phyloP scores from a whole-genome alignment of 2,113 vertebrate species.

The mouse (Mus musculus) region DNA sequence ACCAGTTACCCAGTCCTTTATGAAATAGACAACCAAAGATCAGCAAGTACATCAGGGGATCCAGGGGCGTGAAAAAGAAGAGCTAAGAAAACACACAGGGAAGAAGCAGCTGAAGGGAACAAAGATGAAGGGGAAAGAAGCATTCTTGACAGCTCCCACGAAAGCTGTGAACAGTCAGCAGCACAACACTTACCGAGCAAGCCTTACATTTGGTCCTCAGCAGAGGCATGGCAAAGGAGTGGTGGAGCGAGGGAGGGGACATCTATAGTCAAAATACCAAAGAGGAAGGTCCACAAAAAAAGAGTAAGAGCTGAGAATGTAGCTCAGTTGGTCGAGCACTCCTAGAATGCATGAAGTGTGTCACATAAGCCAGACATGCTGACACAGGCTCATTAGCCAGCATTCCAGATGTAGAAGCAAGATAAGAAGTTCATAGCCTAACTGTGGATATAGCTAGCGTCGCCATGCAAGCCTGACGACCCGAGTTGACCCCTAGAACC shows the following conservation, averaged over 20 bases:
- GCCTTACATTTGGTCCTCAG: neutral
- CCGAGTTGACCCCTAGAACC: neutral
- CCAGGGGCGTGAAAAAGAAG: constrained; percentile 42
- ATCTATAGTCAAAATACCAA: neutral
- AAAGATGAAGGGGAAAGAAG: constrained; percentile 10
- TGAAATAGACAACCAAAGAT: constrained; percentile 17
- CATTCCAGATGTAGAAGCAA: neutral
- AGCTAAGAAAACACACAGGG: constrained; percentile 28
- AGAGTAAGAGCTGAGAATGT: neutral
- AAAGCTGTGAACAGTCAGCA: neutral
- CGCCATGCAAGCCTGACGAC: neutral
- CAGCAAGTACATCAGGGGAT: neutral
- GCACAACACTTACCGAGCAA: neutral
- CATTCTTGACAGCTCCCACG: neutral
- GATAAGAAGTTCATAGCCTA: neutral
- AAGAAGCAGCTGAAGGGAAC: neutral
- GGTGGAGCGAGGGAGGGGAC: neutral
- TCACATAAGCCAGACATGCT: neutral
- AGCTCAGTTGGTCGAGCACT: neutral
- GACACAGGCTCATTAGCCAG: neutral
- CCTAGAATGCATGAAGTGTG: neutral
- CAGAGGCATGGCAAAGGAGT: neutral
- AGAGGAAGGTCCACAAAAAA: neutral
- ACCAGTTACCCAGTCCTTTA: constrained; percentile 19
- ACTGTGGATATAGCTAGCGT: neutral